Evolutionary conservation across 2,888 invertebrate species (phyloP).

Genomic region (Gordius sp.): DNA sequence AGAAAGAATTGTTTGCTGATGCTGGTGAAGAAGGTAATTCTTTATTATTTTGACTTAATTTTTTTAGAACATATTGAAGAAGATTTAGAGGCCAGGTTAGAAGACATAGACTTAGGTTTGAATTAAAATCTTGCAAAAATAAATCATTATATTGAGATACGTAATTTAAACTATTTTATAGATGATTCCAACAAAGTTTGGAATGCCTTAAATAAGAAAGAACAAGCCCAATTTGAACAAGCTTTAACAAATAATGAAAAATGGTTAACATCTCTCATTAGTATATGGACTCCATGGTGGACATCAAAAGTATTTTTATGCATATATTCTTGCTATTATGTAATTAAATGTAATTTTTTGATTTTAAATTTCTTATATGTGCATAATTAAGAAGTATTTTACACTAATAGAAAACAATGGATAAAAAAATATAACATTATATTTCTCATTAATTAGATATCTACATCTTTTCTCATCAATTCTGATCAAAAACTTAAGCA

Average conservation of each 20-base stretch:
- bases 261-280: background rate
- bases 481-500: background rate
- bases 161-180: background rate
- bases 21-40: background rate
- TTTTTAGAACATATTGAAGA: too few relatives aligned
- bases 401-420: too few relatives aligned
- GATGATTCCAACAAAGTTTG: slow-evolving; percentile 1
- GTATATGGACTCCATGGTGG: slow-evolving; percentile 6
- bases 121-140: too few relatives aligned
- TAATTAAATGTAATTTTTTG: too few relatives aligned
- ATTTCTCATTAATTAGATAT: too few relatives aligned
- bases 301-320: background rate
- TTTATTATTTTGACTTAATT: too few relatives aligned
- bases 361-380: background rate
- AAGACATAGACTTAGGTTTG: too few relatives aligned
- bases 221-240: background rate
- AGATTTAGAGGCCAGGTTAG: too few relatives aligned
- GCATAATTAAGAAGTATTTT: too few relatives aligned
- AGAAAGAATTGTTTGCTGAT: background rate
- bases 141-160: too few relatives aligned
- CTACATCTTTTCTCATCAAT: background rate
- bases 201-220: background rate
- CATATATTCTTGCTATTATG: too few relatives aligned
- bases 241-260: background rate
- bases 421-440: too few relatives aligned